A percentile compares a stretch with the other conserved stretches of the same genome.
These are phyloP conservation scores for Electrona antarctica DNA, from an alignment of 2,113 vertebrate species.

Conservation along the genomic window DNA sequence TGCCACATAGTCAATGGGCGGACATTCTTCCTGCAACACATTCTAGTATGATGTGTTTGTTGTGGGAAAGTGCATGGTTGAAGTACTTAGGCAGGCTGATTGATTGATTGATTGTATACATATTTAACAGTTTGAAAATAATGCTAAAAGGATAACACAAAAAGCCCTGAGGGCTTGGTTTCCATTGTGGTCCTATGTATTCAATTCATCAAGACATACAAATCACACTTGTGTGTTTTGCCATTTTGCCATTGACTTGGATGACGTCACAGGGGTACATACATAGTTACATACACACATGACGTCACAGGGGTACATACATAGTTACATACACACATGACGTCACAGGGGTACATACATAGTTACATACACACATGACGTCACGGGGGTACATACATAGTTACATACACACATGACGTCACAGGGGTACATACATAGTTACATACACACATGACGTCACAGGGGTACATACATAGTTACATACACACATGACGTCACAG, in stretches of 20 bases:
- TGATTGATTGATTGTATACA: too few species aligned
- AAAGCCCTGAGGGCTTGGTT: too few species aligned
- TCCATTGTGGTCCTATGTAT: too few species aligned
- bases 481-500: too few species aligned
- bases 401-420: constrained; percentile 6
- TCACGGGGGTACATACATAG: not conserved
- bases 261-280: too few species aligned
- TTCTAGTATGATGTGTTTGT: not conserved
- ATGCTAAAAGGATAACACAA: too few species aligned
- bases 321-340: constrained; percentile 15
- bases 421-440: not conserved
- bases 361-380: constrained; percentile 11
- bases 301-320: not conserved
- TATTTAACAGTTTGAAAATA: too few species aligned
- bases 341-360: not conserved
- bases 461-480: constrained; percentile 7
- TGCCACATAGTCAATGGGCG: constrained; percentile 28
- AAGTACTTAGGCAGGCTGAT: too few species aligned
- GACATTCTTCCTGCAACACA: not conserved
- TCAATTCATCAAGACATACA: too few species aligned
- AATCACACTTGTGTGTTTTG: too few species aligned
- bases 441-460: not conserved
- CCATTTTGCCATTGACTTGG: too few species aligned
- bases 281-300: constrained; percentile 19
- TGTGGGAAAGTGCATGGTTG: too few species aligned